Conservation (phyloP, 2,113 vertebrate genomes). For the Melanostigma gelatinosum region DNA sequence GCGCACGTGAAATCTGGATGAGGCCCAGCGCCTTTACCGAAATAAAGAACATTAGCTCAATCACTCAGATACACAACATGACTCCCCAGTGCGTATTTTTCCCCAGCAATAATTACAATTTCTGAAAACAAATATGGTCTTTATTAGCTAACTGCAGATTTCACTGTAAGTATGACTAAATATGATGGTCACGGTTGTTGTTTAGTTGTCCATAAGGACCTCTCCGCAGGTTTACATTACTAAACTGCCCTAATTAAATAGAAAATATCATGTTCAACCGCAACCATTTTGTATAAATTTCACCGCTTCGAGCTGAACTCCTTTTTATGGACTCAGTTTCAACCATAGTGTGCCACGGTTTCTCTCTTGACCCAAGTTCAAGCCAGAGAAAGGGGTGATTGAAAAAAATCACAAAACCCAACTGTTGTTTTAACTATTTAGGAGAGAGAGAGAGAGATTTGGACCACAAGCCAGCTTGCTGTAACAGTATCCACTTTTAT, state of each 20-base stretch:
- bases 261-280: constrained; percentile 56
- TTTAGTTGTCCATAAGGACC: constrained; percentile 28
- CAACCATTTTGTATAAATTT: constrained; percentile 41
- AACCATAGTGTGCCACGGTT: constrained; percentile 48
- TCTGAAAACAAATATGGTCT: constrained; percentile 49
- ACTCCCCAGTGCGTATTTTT: constrained; percentile 19
- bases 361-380: constrained; percentile 56
- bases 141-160: constrained; percentile 50
- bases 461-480: constrained; percentile 64
- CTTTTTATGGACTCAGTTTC: constrained; percentile 34
- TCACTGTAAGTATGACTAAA: constrained; percentile 46
- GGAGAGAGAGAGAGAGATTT: constrained; percentile 24
- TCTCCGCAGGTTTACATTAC: constrained; percentile 54
- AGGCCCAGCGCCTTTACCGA: constrained; percentile 37
- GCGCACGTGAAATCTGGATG: constrained; percentile 47
- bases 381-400: constrained; percentile 53
- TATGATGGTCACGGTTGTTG: constrained; percentile 39
- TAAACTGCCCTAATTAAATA: constrained; percentile 52
- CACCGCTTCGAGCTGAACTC: constrained; percentile 17
- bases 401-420: constrained; percentile 61
- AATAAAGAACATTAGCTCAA: constrained; percentile 59
- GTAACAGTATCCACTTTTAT: constrained; percentile 71
- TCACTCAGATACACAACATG: constrained; percentile 52
- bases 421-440: constrained; percentile 71
- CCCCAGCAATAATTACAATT: constrained; percentile 54